Evolutionary conservation across 2,113 vertebrate species (phyloP).

Genomic region (Nerophis ophidion): DNA sequence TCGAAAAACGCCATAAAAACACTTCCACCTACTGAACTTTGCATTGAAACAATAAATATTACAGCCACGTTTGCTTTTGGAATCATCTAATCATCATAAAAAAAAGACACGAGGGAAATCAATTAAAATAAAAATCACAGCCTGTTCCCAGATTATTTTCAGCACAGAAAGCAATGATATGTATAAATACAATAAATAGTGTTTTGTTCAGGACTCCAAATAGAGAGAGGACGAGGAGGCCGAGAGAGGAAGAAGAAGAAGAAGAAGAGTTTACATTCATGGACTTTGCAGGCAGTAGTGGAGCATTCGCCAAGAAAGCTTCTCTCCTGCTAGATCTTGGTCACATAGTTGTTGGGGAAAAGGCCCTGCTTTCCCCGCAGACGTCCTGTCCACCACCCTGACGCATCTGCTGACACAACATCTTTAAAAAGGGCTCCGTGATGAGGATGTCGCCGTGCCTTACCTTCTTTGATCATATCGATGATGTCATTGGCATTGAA

Average conservation of each 20-base stretch:
- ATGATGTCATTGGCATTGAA: conserved; percentile 96
- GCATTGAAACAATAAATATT: conserved; percentile 56
- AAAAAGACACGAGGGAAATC: conserved; percentile 29
- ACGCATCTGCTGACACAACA: conserved; percentile 74
- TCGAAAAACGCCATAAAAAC: conserved; percentile 34
- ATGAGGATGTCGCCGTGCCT: background rate
- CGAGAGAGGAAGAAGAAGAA: conserved; percentile 29
- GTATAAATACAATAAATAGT: conserved; percentile 99
- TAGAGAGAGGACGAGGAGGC: conserved; percentile 41
- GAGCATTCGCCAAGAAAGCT: conserved; percentile 23
- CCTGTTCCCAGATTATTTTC: conserved; percentile 59
- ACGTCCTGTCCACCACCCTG: conserved; percentile 96
- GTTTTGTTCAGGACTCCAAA: conserved; percentile 70
- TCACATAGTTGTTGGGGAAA: conserved; percentile 97
- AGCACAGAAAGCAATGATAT: conserved; percentile 62
- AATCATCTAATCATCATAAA: conserved; percentile 43
- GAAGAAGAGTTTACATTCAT: conserved; percentile 32
- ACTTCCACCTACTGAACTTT: conserved; percentile 35
- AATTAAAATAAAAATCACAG: conserved; percentile 32
- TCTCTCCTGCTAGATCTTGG: conserved; percentile 78
- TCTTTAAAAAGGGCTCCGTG: background rate
- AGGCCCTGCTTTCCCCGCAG: conserved; percentile 94
- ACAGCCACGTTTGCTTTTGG: conserved; percentile 41
- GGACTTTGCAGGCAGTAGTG: conserved; percentile 33
- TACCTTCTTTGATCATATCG: conserved; percentile 93